A percentile compares a stretch with the other conserved stretches of the same genome.
These are phyloP conservation scores for Apodemia hepburni DNA, from an alignment of 2,888 invertebrate genomes.

Conservation along the genomic window DNA sequence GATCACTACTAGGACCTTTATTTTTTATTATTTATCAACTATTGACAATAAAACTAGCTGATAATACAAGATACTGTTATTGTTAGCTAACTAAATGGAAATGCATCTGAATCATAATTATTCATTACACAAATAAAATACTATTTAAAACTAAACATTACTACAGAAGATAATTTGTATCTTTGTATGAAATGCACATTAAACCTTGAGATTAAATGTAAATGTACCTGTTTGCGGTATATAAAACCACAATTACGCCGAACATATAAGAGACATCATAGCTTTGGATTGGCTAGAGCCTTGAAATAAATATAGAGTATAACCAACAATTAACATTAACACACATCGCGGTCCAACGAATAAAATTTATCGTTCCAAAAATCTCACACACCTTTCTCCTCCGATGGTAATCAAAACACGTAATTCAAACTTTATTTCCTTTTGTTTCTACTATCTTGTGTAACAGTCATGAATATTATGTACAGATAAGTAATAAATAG, in stretches of 20 bases:
- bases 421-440: slow-evolving; percentile 11
- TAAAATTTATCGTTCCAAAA: slow-evolving; percentile 6
- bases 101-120: too few species aligned
- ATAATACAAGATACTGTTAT: too few species aligned
- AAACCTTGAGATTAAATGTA: not conserved
- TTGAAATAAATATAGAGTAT: not conserved
- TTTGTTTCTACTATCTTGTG: slow-evolving; percentile 8
- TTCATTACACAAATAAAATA: too few species aligned
- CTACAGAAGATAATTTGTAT: too few species aligned
- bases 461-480: slow-evolving; percentile 3
- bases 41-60: too few species aligned
- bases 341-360: not conserved
- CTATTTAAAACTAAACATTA: too few species aligned
- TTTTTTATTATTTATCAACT: too few species aligned
- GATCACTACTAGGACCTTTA: too few species aligned
- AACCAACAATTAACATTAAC: not conserved
- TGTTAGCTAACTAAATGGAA: too few species aligned
- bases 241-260: not conserved
- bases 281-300: not conserved
- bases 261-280: not conserved
- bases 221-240: not conserved
- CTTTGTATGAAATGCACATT: too few species aligned
- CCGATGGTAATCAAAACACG: slow-evolving; percentile 3
- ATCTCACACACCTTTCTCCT: slow-evolving; percentile 10
- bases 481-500: not conserved